Conservation (phyloP, 2,113 vertebrate genomes). For the Paramormyrops kingsleyae region DNA sequence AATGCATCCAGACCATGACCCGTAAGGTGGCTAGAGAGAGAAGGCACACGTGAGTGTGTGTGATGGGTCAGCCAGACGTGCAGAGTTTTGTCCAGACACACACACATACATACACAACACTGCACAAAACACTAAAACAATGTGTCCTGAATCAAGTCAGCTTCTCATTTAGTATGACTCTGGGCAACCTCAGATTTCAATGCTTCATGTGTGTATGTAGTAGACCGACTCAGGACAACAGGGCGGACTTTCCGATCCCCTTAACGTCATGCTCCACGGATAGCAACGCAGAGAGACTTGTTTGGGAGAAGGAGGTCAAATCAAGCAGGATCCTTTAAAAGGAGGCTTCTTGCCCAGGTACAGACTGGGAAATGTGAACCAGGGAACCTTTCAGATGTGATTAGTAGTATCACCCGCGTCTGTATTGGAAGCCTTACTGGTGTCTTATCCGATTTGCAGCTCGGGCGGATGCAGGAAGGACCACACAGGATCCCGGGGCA, state of each 20-base stretch:
- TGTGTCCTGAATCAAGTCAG: neutral
- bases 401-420: neutral
- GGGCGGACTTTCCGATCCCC: slow-evolving; percentile 79
- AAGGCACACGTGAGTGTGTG: slow-evolving; percentile 76
- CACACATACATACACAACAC: neutral
- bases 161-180: neutral
- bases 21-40: slow-evolving; percentile 83
- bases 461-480: slow-evolving; percentile 84
- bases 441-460: slow-evolving; percentile 45
- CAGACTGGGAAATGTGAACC: neutral
- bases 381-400: neutral
- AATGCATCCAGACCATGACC: slow-evolving; percentile 93
- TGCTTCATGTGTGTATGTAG: slow-evolving; percentile 18
- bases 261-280: slow-evolving; percentile 63
- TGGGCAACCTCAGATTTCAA: neutral
- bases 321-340: neutral
- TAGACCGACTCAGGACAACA: slow-evolving; percentile 74
- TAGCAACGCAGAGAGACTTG: slow-evolving; percentile 73
- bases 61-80: neutral
- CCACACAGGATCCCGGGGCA: slow-evolving; percentile 77
- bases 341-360: neutral
- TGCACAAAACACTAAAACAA: neutral
- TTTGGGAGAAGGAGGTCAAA: slow-evolving; percentile 87
- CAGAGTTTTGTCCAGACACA: neutral
- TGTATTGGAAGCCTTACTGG: slow-evolving; percentile 1